These are phyloP conservation scores for Patagioenas fasciata DNA, from an alignment of 2,113 vertebrate genomes.

Conservation along the genomic window DNA sequence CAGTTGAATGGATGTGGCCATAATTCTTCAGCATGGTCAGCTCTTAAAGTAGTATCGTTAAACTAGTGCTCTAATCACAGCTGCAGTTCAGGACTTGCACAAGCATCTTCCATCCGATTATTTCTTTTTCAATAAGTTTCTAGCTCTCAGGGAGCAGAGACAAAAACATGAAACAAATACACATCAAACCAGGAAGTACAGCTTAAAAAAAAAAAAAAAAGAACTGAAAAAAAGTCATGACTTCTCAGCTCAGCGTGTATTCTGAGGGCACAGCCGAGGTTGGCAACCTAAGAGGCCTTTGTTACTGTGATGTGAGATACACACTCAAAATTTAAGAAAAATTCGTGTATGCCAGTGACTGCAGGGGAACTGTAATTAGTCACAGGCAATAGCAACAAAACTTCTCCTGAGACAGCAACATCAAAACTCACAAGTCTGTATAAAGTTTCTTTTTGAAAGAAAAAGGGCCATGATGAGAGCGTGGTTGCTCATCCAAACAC, in stretches of 20 bases:
- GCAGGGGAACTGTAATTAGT: not conserved
- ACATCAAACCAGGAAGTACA: not conserved
- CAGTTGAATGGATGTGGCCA: not conserved
- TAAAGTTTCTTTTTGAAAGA: not conserved
- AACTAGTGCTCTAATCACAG: not conserved
- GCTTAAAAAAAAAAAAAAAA: not conserved
- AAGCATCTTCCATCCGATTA: not conserved
- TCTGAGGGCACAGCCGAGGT: not conserved
- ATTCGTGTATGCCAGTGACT: not conserved
- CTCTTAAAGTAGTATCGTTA: not conserved
- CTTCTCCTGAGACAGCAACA: not conserved
- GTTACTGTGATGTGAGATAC: not conserved
- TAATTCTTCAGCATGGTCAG: not conserved
- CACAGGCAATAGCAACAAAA: not conserved
- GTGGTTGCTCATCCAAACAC: not conserved
- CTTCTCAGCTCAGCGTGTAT: not conserved
- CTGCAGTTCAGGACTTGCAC: not conserved
- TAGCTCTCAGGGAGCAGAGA: not conserved
- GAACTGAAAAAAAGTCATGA: not conserved
- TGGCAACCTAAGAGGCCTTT: not conserved
- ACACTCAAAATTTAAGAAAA: not conserved
- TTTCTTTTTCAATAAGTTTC: not conserved
- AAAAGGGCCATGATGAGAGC: not conserved
- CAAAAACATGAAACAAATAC: conserved; percentile 10
- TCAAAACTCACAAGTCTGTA: not conserved